Conservation (phyloP, 2,888 invertebrate species). For the Tricholauxania praeusta region DNA sequence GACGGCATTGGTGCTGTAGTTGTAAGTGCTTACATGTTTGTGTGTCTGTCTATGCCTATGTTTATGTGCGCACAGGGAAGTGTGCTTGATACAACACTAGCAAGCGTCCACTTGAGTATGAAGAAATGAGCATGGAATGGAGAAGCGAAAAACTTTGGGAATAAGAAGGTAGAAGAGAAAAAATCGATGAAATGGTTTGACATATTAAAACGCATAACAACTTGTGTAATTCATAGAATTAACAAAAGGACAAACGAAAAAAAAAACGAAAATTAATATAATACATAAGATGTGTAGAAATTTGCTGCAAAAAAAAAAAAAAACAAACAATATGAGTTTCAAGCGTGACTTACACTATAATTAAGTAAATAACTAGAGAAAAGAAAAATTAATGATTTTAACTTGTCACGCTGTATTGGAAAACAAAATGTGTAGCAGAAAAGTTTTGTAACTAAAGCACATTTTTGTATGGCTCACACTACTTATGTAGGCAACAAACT, state of each 20-base stretch:
- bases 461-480: too few relatives aligned
- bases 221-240: neutral
- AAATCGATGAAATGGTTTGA: slow-evolving; percentile 8
- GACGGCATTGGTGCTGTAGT: neutral
- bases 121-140: neutral
- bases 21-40: neutral
- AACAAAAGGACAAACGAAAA: slow-evolving; percentile 50
- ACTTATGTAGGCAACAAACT: too few relatives aligned
- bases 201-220: neutral
- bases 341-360: neutral
- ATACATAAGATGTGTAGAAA: too few relatives aligned
- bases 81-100: neutral
- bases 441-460: neutral
- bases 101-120: too few relatives aligned
- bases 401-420: slow-evolving; percentile 7
- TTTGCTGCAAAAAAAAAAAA: too few relatives aligned
- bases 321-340: too few relatives aligned
- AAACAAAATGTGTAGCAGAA: neutral
- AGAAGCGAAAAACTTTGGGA: slow-evolving; percentile 6
- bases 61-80: neutral
- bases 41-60: slow-evolving; percentile 8
- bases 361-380: slow-evolving; percentile 8
- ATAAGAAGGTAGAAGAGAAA: neutral
- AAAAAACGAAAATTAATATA: neutral
- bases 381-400: slow-evolving; percentile 15